Evolutionary conservation across 2,113 vertebrate genomes (phyloP).

Genomic region (Egretta garzetta): DNA sequence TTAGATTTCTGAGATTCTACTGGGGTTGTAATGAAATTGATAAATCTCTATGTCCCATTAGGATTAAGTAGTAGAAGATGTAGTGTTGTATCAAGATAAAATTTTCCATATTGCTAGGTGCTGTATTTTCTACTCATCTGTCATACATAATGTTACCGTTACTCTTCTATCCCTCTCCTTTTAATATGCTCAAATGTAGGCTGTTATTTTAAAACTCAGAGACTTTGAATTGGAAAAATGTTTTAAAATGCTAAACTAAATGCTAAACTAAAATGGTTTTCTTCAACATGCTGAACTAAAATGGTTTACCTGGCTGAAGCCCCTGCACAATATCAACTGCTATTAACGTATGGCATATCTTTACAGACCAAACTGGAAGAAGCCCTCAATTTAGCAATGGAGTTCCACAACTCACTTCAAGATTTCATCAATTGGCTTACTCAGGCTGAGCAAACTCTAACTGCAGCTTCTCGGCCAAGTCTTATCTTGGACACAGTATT

Average conservation of each 20-base stretch:
- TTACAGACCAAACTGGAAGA: slow-evolving; percentile 93
- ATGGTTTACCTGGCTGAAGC: slow-evolving; percentile 11
- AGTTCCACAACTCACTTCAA: slow-evolving; percentile 96
- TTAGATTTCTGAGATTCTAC: background rate
- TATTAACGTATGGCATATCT: slow-evolving; percentile 34
- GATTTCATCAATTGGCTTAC: slow-evolving; percentile 99
- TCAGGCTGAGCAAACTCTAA: slow-evolving; percentile 94
- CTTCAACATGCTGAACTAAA: background rate
- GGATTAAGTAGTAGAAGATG: background rate
- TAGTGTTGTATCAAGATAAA: background rate
- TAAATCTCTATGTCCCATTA: background rate
- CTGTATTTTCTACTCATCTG: background rate
- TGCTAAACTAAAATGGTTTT: slow-evolving; percentile 5
- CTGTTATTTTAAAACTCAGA: background rate
- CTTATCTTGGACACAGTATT: slow-evolving; percentile 95
- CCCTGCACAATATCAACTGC: background rate
- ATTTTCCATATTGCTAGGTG: background rate
- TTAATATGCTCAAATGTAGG: background rate
- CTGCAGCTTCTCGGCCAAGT: slow-evolving; percentile 89
- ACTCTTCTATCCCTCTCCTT: background rate
- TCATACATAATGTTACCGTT: background rate
- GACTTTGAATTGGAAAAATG: background rate
- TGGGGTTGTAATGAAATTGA: background rate
- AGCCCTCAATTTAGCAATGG: slow-evolving; percentile 88
- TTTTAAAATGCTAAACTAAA: background rate